Evolutionary conservation across 2,888 invertebrate genomes (phyloP).

Genomic region (Phortica okadai): DNA sequence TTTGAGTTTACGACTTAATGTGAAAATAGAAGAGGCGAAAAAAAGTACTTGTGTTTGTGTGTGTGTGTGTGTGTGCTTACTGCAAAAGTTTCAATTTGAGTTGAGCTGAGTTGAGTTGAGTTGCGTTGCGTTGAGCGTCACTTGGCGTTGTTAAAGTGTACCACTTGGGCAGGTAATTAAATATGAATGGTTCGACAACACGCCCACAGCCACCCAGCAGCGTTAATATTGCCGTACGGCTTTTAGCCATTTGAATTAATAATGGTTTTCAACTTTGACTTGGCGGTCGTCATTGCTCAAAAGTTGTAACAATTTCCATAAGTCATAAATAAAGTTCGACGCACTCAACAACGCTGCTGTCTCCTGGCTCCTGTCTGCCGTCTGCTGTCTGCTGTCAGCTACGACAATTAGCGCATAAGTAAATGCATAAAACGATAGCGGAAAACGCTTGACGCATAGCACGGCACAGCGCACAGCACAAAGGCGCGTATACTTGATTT

Average conservation of each 20-base stretch:
- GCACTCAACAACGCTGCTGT: background rate
- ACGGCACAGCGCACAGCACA: too few species aligned
- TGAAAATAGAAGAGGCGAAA: background rate
- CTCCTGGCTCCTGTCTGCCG: too few species aligned
- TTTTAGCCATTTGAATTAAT: background rate
- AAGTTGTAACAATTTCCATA: too few species aligned
- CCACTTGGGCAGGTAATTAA: slow-evolving; percentile 21
- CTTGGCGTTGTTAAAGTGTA: background rate
- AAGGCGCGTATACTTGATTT: too few species aligned
- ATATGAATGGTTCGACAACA: background rate
- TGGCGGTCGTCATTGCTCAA: too few species aligned
- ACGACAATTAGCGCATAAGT: background rate
- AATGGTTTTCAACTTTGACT: too few species aligned
- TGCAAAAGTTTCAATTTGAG: slow-evolving; percentile 1
- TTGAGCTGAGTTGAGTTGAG: background rate
- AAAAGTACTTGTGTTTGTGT: slow-evolving; percentile 20
- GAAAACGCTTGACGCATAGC: too few species aligned
- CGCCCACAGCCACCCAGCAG: background rate
- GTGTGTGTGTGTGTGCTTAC: slow-evolving; percentile 27
- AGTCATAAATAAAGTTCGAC: too few species aligned
- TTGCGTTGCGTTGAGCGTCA: too few species aligned
- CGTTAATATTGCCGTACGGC: background rate
- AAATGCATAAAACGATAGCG: background rate
- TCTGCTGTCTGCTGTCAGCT: background rate
- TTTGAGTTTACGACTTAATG: slow-evolving; percentile 34